phyloP scores from a whole-genome alignment of 2,797 vertebrate species.

The Chrysocyon brachyurus region DNA sequence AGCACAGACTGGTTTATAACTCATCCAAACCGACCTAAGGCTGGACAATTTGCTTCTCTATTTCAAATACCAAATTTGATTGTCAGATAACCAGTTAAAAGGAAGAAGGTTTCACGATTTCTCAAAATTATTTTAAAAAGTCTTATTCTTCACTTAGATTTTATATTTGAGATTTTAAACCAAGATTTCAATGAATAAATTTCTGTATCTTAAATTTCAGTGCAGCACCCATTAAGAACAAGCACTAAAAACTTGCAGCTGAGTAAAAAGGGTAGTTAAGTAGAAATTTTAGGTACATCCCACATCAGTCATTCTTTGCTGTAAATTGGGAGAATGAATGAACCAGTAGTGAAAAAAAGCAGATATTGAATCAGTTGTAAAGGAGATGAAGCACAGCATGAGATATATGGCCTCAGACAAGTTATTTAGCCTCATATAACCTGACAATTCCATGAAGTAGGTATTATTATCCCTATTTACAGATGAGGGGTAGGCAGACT shows the following conservation, averaged over 20 bases:
- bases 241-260: neutral
- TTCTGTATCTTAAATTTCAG: neutral
- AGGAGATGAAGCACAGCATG: too few species aligned
- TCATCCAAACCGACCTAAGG: neutral
- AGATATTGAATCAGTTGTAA: neutral
- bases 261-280: neutral
- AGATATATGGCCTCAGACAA: neutral
- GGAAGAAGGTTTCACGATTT: neutral
- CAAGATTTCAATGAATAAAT: neutral
- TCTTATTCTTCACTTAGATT: neutral
- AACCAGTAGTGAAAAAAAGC: neutral
- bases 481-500: neutral
- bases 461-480: neutral
- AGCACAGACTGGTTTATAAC: neutral
- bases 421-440: neutral
- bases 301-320: neutral
- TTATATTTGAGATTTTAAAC: conserved; percentile 29
- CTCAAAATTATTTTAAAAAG: neutral
- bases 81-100: neutral
- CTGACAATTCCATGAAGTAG: neutral
- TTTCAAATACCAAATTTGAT: neutral
- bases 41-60: neutral
- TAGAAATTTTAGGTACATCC: neutral
- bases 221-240: neutral
- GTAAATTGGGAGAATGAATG: neutral